Base-by-base conservation (phyloP, 2,888 invertebrate genomes). In the Spilosoma lubricipeda region DNA sequence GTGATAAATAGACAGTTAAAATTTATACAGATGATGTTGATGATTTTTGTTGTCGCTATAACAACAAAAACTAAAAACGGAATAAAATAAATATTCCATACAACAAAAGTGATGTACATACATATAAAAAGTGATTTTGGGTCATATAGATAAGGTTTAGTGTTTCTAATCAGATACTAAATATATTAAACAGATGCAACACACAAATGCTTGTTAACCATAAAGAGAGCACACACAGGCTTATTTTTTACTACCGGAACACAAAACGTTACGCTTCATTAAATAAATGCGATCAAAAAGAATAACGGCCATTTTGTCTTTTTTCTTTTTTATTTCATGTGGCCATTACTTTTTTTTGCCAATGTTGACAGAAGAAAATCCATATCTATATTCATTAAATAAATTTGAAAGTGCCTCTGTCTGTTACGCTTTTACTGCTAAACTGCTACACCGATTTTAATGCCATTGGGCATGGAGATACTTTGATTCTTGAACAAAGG, bases 131-230 rank as follows among this genome's bases (percentile, higher is more conserved):
- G 33, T 56, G 30, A 30, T 20, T 39, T 30, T 42, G 42, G 23
- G 63, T 63, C 30, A 20, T 11, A 20, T 63, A 39, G 70, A 70
- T 70, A 70, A 70, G 39, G 20, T 70, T 27, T 42, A 59, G 27
- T 42, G 42, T 63, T 42, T 20, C 42, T 42, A 70, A 70, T 39
- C 20, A 27, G 30, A 70, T 70, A 70, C 39, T 69, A 23, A 36
- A 48, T 52, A 52, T 23, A 20, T 23, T 23, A 52, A 52, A 33
- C 59, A 39, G 18, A 20, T 70, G 70, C 27, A 27, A 30, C n/a
- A 63, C 59, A 42, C 69, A 59, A 27, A 59, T 70, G 69, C 39
- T 52, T 59, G 15, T 15, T 15, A 59, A 59, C 27, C 13, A 30
- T 59, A 59, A 27, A 59, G 59, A 13, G 27, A 30, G 15, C 59